phyloP scores from a whole-genome alignment of 1,140 invertebrate species.

The Tenebrio molitor region DNA sequence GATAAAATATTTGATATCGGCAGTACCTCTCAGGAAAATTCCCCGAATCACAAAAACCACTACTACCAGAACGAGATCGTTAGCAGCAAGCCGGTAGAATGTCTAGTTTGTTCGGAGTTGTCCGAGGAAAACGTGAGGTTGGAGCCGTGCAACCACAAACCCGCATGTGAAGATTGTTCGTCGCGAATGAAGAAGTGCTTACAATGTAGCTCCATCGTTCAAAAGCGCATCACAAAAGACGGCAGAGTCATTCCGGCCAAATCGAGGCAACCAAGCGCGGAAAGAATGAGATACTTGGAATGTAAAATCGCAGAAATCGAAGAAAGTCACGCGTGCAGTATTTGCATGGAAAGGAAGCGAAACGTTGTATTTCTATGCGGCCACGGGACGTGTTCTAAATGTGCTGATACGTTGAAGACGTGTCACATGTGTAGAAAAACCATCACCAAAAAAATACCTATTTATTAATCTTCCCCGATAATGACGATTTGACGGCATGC shows the following conservation, averaged over 20 bases:
- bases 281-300: constrained; percentile 83
- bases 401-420: constrained; percentile 83
- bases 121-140: constrained; percentile 75
- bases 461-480: constrained; percentile 72
- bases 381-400: constrained; percentile 87
- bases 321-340: constrained; percentile 84
- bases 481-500: background rate
- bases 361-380: constrained; percentile 92
- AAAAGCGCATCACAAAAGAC: constrained; percentile 69
- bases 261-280: constrained; percentile 72
- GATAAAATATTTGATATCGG: constrained; percentile 57
- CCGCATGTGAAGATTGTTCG: constrained; percentile 84
- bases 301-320: constrained; percentile 90
- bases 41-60: constrained; percentile 62
- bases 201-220: constrained; percentile 75
- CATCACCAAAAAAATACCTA: constrained; percentile 90
- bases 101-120: constrained; percentile 80
- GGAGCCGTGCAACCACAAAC: constrained; percentile 82
- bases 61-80: constrained; percentile 64
- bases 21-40: constrained; percentile 61
- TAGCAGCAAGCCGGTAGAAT: constrained; percentile 71
- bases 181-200: constrained; percentile 86
- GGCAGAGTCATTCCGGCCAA: constrained; percentile 68
- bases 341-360: constrained; percentile 83
- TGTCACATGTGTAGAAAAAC: constrained; percentile 95